Percentiles rank a stretch among this genome's conserved stretches.
phyloP scores from a whole-genome alignment of 2,113 vertebrate genomes.

The pig (Sus scrofa) region DNA sequence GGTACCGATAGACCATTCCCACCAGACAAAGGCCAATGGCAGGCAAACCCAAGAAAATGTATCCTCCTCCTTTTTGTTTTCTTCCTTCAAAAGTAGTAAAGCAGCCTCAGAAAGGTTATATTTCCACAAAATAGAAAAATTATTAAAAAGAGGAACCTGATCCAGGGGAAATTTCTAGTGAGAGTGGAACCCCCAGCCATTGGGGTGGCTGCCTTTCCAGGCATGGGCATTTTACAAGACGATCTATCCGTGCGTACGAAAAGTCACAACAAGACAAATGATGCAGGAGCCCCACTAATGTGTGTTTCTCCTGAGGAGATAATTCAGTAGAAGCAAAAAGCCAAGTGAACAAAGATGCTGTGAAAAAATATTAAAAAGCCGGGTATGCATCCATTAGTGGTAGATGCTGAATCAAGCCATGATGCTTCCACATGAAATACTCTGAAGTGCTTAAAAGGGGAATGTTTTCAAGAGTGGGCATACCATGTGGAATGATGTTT shows the following conservation, averaged over 20 bases:
- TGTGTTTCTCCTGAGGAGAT: slow-evolving; percentile 56
- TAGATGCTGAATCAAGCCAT: not conserved
- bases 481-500: not conserved
- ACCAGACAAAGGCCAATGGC: slow-evolving; percentile 25
- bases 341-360: slow-evolving; percentile 15
- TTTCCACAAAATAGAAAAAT: not conserved
- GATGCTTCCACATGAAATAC: not conserved
- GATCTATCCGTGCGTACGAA: not conserved
- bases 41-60: not conserved
- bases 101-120: slow-evolving; percentile 23
- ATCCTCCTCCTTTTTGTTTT: not conserved
- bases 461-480: not conserved
- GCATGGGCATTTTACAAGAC: not conserved
- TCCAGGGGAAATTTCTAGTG: not conserved
- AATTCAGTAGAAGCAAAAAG: not conserved
- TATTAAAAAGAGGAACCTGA: not conserved
- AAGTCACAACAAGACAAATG: slow-evolving; percentile 68
- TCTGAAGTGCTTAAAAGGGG: not conserved
- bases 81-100: slow-evolving; percentile 43
- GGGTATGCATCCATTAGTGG: accelerated
- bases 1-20: not conserved
- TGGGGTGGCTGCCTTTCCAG: accelerated
- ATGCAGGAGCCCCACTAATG: slow-evolving; percentile 18
- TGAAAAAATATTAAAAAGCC: not conserved
- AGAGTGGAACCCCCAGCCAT: accelerated